A percentile compares a stretch with the other conserved stretches of the same genome.
Evolutionary conservation across 2,888 invertebrate species (phyloP).

Genomic region (Anoncus sp.): DNA sequence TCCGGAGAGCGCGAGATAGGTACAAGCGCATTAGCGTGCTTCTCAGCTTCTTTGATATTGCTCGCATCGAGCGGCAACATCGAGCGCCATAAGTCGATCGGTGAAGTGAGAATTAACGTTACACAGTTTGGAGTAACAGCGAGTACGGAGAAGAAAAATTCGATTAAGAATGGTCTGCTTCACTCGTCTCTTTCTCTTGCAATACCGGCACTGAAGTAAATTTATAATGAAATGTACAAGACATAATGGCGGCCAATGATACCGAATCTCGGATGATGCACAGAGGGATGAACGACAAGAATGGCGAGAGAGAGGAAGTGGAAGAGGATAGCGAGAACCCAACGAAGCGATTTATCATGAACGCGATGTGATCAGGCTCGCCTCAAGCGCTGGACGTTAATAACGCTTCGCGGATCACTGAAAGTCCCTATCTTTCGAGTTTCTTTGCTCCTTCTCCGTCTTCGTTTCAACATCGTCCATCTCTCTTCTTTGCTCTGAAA

Average conservation of each 20-base stretch:
- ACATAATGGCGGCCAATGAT: conserved; percentile 73
- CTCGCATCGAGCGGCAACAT: conserved; percentile 15
- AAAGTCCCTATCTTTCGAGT: conserved; percentile 67
- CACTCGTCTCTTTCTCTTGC: conserved; percentile 38
- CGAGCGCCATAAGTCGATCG: conserved; percentile 70
- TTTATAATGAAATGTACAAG: conserved; percentile 79
- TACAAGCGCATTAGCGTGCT: conserved; percentile 63
- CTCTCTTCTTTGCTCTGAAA: conserved; percentile 47
- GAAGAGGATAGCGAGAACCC: conserved; percentile 68
- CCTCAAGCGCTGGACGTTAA: conserved; percentile 81
- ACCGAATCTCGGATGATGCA: conserved; percentile 56
- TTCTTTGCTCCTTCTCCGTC: conserved; percentile 58
- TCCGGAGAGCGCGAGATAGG: conserved; percentile 50
- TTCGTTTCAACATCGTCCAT: conserved; percentile 45
- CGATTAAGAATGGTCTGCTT: conserved; percentile 27
- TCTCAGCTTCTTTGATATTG: conserved; percentile 42
- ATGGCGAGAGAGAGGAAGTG: conserved; percentile 49
- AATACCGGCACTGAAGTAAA: conserved; percentile 76
- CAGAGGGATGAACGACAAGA: conserved; percentile 49
- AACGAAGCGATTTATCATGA: conserved; percentile 81
- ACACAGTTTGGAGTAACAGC: conserved; percentile 20
- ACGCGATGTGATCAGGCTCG: conserved; percentile 79
- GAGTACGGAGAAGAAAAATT: conserved; percentile 11
- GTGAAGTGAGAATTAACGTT: conserved; percentile 46
- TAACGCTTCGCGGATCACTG: conserved; percentile 80